Base-by-base conservation (phyloP, 2,888 invertebrate genomes). In the Dryococelus australis region DNA sequence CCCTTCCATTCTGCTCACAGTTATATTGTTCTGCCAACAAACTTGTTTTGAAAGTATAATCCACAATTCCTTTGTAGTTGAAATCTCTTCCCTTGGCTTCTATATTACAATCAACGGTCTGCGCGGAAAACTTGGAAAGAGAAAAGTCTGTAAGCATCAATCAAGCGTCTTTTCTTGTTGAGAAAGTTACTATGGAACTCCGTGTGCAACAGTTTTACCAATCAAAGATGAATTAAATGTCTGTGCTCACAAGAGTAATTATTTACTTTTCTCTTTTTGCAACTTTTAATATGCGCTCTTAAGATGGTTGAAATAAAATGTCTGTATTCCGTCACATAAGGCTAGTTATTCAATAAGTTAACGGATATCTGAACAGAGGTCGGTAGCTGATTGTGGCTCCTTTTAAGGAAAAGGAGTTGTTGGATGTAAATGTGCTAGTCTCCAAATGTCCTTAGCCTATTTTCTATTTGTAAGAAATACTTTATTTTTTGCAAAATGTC, bases 21-120 rank as follows among this genome's bases (percentile, higher is more conserved):
- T 65, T n/a, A 65, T 65, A 65, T 65, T 65, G 65, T 65, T 65
- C 65, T 65, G 65, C 65, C 65, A 65, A 65, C 65, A 65, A 65
- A 65, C 24, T 65, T 65, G 65, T 65, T 65, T 65, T 65, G 65
- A 65, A 65, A 65, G 65, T 65, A 65, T 65, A 65, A 65, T 65
- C 65, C 65, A n/a, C 65, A 65, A n/a, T n/a, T 24, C 65, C 65
- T 65, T 65, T 65, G 65, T 12, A 65, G 65, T 65, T n/a, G 65
- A n/a, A 65, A 65, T 51, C 65, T n/a, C 65, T 20, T 65, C 65
- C 16, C 65, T 65, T 24, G 24, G 65, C 2, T 65, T n/a, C 65
- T n/a, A 65, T 65, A 20, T 8, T 65, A 65, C 65, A 65, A 65
- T 65, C 65, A 65, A 65, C 65, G 65, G 65, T 65, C n/a, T 65